phyloP scores from a whole-genome alignment of 2,888 invertebrate genomes.

The Zhengitettix transpicula region DNA sequence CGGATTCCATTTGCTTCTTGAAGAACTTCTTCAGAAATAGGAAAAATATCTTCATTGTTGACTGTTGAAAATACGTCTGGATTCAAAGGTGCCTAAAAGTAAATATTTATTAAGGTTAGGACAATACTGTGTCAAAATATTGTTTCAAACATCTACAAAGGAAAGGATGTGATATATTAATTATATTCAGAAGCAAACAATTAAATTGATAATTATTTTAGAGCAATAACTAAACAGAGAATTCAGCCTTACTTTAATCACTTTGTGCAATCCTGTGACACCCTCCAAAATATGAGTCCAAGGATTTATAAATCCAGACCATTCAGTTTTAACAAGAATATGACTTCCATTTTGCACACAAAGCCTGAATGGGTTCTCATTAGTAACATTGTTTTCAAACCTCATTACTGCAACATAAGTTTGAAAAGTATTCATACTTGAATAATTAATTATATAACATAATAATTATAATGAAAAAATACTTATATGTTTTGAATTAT shows the following conservation, averaged over 20 bases:
- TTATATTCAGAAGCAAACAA: too few relatives aligned
- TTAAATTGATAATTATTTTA: neutral
- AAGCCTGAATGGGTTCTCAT: constrained; percentile 52
- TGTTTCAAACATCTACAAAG: too few relatives aligned
- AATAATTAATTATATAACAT: too few relatives aligned
- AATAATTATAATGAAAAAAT: too few relatives aligned
- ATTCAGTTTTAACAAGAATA: constrained; percentile 75
- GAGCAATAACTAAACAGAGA: neutral
- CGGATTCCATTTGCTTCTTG: constrained; percentile 41
- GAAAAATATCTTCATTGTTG: constrained; percentile 20
- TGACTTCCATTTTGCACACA: constrained; percentile 69
- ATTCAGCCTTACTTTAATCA: constrained; percentile 41
- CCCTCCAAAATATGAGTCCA: constrained; percentile 85
- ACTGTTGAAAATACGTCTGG: constrained; percentile 52
- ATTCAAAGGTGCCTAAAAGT: constrained; percentile 50
- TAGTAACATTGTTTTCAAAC: too few relatives aligned
- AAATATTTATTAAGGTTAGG: neutral
- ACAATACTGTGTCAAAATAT: too few relatives aligned
- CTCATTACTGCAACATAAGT: constrained; percentile 34
- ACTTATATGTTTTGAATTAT: too few relatives aligned
- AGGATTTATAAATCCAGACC: constrained; percentile 85
- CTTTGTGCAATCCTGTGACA: constrained; percentile 67
- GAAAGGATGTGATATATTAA: too few relatives aligned
- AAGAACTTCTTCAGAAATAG: constrained; percentile 41
- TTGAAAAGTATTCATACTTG: too few relatives aligned